Evolutionary conservation across 2,888 invertebrate species (phyloP).

Genomic region (Plebejus anna): DNA sequence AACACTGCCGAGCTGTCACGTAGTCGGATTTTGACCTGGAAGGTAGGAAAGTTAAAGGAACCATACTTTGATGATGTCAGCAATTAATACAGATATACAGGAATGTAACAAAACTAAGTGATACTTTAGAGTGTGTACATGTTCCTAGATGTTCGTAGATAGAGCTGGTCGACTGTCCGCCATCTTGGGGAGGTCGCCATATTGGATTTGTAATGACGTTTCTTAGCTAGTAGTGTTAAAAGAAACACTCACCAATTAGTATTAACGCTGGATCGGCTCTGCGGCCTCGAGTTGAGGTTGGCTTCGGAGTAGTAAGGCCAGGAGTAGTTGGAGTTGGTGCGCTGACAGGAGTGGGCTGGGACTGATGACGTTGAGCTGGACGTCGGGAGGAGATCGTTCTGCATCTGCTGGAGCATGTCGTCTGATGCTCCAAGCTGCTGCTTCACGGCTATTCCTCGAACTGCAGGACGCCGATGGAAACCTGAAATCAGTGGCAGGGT

Average conservation of each 20-base stretch:
- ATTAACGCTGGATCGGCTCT: conserved; percentile 61
- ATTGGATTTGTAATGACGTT: no score
- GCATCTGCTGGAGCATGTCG: conserved; percentile 90
- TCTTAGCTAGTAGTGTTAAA: no score
- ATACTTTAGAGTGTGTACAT: no score
- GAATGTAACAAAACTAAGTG: no score
- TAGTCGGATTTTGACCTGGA: conserved; percentile 57
- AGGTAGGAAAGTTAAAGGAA: neutral
- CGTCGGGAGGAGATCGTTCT: conserved; percentile 81
- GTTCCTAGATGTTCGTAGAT: no score
- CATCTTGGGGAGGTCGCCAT: no score
- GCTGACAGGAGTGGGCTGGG: conserved; percentile 61
- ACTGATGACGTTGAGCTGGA: conserved; percentile 50
- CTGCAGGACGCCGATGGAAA: conserved; percentile 92
- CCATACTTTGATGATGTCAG: neutral
- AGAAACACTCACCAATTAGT: conserved; percentile 58
- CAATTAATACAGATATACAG: no score
- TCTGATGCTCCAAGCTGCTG: conserved; percentile 91
- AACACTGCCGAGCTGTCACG: conserved; percentile 53
- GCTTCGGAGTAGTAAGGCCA: conserved; percentile 85
- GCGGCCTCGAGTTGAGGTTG: conserved; percentile 69
- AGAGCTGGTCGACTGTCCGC: no score
- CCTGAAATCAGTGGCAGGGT: conserved; percentile 45
- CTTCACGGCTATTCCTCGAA: conserved; percentile 88
- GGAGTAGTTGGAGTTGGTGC: conserved; percentile 69